A percentile compares a stretch with the other conserved stretches of the same genome.
These are phyloP conservation scores for Muscicapa striata DNA, from an alignment of 2,797 vertebrate species.

Conservation along the genomic window DNA sequence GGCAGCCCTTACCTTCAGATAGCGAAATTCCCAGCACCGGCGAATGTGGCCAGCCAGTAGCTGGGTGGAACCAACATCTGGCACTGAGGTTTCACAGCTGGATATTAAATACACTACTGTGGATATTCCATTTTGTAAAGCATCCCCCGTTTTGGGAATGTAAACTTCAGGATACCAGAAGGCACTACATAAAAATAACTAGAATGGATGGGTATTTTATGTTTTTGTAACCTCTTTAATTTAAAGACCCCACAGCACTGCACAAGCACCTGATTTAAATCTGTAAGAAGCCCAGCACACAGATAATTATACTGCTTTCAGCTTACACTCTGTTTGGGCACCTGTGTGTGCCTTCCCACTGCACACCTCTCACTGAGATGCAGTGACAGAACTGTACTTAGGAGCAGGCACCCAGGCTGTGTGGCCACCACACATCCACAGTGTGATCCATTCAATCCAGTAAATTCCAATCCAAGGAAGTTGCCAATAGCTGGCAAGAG, in stretches of 20 bases:
- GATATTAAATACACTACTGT: background rate
- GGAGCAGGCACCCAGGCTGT: background rate
- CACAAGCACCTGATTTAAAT: background rate
- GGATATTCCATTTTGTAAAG: background rate
- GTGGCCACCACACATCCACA: background rate
- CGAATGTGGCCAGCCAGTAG: background rate
- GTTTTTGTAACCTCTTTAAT: background rate
- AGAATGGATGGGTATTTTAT: background rate
- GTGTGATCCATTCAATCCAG: background rate
- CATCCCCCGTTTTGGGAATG: background rate
- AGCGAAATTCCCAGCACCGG: background rate
- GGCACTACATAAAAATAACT: background rate
- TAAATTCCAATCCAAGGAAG: background rate
- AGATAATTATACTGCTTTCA: background rate
- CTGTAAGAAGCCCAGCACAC: background rate
- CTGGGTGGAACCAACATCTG: background rate
- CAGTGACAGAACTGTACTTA: background rate
- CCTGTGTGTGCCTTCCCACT: background rate
- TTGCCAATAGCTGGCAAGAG: background rate
- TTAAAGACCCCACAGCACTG: background rate
- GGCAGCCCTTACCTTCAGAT: background rate
- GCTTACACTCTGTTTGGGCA: background rate
- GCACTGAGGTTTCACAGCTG: background rate
- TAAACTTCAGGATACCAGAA: background rate
- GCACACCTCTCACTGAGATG: background rate